A percentile compares a stretch with the other conserved stretches of the same genome.
Evolutionary conservation across 2,888 invertebrate genomes (phyloP).

Genomic region (Caprella mutica): DNA sequence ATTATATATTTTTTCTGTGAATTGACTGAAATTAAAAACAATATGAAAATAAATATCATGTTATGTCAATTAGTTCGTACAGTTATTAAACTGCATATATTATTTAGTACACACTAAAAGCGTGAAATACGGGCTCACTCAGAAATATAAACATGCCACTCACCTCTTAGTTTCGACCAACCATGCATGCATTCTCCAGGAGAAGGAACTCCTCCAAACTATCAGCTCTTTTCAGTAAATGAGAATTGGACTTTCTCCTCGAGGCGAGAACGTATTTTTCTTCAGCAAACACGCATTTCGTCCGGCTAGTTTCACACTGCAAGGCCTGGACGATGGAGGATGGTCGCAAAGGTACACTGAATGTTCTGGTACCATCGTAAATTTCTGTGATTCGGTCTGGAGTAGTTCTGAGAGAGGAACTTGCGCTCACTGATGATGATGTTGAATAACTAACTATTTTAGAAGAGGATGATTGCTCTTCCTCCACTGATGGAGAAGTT

Average conservation of each 20-base stretch:
- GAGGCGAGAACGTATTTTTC: slow-evolving; percentile 3
- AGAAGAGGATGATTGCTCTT: too few species aligned
- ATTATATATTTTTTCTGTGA: background rate
- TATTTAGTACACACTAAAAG: background rate
- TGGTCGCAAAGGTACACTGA: too few species aligned
- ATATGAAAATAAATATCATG: background rate
- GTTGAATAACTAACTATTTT: too few species aligned
- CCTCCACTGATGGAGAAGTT: too few species aligned
- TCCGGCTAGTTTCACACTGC: too few species aligned
- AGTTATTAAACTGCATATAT: background rate
- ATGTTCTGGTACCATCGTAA: too few species aligned
- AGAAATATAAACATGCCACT: background rate
- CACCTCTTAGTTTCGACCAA: slow-evolving; percentile 14
- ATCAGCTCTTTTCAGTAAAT: slow-evolving; percentile 24
- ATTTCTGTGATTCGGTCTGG: too few species aligned
- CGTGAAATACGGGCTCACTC: background rate
- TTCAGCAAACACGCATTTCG: background rate
- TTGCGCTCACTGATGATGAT: too few species aligned
- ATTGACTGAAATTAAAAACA: background rate
- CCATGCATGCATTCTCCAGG: slow-evolving; percentile 33
- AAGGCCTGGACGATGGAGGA: too few species aligned
- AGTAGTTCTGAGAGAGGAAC: too few species aligned
- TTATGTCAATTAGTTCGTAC: background rate
- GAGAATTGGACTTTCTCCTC: slow-evolving; percentile 1
- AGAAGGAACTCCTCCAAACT: slow-evolving; percentile 32